Evolutionary conservation across 2,113 vertebrate species (phyloP).

Genomic region (Mormyrus lacerda): DNA sequence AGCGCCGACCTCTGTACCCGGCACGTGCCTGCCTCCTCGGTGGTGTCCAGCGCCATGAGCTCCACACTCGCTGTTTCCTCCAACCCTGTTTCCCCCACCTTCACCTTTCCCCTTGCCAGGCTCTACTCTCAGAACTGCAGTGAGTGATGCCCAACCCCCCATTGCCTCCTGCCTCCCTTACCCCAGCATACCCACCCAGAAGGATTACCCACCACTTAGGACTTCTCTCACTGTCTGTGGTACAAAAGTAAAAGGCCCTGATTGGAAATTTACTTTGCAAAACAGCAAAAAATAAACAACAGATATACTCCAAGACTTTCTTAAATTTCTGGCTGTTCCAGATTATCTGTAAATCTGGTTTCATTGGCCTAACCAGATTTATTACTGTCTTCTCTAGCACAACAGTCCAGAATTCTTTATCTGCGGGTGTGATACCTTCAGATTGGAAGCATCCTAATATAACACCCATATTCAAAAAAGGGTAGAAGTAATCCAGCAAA

Average conservation of each 20-base stretch:
- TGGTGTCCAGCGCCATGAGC: slow-evolving; percentile 78
- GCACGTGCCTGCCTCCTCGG: slow-evolving; percentile 76
- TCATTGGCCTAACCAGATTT: not conserved
- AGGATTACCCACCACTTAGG: not conserved
- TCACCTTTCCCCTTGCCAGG: slow-evolving; percentile 65
- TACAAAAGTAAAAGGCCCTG: not conserved
- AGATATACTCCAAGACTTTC: not conserved
- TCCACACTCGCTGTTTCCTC: slow-evolving; percentile 61
- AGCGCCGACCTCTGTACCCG: slow-evolving; percentile 75
- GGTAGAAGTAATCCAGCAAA: no score
- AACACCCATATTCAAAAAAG: no score
- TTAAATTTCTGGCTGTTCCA: not conserved
- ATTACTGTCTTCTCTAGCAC: not conserved
- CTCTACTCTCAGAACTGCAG: slow-evolving; percentile 81
- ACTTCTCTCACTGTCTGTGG: not conserved
- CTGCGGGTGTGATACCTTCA: no score
- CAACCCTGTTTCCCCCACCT: slow-evolving; percentile 70
- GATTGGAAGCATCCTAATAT: no score
- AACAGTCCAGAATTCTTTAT: no score
- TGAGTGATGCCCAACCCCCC: slow-evolving; percentile 54
- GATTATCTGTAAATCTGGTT: not conserved
- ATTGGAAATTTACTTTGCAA: not conserved
- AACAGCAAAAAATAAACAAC: not conserved
- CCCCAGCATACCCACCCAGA: not conserved
- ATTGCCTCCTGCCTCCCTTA: not conserved